Conservation (phyloP, 2,113 vertebrate species). For the Dendropsophus ebraccatus region DNA sequence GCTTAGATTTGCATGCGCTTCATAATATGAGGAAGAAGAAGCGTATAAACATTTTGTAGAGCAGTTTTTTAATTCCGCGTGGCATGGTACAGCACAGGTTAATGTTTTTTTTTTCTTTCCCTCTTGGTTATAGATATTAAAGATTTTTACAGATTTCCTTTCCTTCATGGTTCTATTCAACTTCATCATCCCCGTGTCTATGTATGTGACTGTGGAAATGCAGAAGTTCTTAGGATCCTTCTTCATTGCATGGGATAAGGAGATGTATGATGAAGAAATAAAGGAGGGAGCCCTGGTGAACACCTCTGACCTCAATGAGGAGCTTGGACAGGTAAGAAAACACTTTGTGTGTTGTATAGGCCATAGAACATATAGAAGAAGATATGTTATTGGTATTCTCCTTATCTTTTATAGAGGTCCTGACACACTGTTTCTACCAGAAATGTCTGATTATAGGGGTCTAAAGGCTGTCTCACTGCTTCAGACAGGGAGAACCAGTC, state of each 20-base stretch:
- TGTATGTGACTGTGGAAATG: constrained; percentile 99
- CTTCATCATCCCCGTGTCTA: constrained; percentile 98
- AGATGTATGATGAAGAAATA: constrained; percentile 92
- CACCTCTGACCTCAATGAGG: constrained; percentile 97
- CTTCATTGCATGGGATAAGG: constrained; percentile 97
- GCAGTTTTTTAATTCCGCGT: neutral
- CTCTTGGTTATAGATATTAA: constrained; percentile 78
- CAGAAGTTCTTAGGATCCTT: constrained; percentile 98
- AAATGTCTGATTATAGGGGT: no score
- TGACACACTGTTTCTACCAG: no score
- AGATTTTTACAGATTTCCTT: constrained; percentile 97
- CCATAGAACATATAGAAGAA: neutral
- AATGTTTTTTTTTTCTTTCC: neutral
- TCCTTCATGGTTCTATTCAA: constrained; percentile 99
- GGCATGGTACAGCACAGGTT: neutral
- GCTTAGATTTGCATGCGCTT: neutral
- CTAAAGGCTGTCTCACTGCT: no score
- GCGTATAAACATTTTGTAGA: neutral
- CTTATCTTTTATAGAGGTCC: no score
- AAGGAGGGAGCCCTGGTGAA: constrained; percentile 95
- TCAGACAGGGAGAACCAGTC: no score
- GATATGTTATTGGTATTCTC: no score
- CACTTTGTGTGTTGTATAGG: neutral
- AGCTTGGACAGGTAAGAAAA: constrained; percentile 91
- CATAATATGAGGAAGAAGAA: neutral